These are phyloP conservation scores for Catocala nupta DNA, from an alignment of 2,888 invertebrate genomes.

Conservation along the genomic window DNA sequence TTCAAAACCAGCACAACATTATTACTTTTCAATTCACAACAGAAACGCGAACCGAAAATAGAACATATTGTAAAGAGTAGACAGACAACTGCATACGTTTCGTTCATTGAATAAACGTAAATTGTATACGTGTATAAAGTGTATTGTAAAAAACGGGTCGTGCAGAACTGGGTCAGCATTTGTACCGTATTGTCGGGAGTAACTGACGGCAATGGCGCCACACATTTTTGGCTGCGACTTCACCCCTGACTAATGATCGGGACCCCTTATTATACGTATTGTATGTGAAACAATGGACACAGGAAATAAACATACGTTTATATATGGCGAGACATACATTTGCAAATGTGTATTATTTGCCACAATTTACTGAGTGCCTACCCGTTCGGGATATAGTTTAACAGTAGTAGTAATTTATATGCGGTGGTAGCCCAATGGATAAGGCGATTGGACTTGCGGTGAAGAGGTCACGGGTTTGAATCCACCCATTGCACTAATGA, in stretches of 20 bases:
- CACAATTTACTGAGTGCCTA: too few species aligned
- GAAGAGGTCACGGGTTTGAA: too few species aligned
- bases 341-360: too few species aligned
- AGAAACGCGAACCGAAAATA: neutral
- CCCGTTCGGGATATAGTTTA: too few species aligned
- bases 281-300: constrained; percentile 17
- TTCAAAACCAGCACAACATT: too few species aligned
- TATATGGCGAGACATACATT: neutral
- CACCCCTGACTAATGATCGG: constrained; percentile 52
- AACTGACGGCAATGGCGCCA: constrained; percentile 32
- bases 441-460: too few species aligned
- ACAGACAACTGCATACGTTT: neutral
- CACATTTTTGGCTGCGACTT: constrained; percentile 54
- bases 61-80: neutral
- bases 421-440: too few species aligned
- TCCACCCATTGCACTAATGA: too few species aligned
- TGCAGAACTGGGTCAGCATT: constrained; percentile 21
- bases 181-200: constrained; percentile 31
- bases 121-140: neutral
- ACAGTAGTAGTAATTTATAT: too few species aligned
- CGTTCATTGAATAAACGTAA: neutral
- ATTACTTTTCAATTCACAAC: too few species aligned
- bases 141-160: constrained; percentile 20
- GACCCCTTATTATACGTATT: constrained; percentile 50
- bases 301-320: constrained; percentile 23